Evolutionary conservation across 2,888 invertebrate species (phyloP), one percentile per base, ranked within the genome.

Genomic region (Carcina quercana): DNA sequence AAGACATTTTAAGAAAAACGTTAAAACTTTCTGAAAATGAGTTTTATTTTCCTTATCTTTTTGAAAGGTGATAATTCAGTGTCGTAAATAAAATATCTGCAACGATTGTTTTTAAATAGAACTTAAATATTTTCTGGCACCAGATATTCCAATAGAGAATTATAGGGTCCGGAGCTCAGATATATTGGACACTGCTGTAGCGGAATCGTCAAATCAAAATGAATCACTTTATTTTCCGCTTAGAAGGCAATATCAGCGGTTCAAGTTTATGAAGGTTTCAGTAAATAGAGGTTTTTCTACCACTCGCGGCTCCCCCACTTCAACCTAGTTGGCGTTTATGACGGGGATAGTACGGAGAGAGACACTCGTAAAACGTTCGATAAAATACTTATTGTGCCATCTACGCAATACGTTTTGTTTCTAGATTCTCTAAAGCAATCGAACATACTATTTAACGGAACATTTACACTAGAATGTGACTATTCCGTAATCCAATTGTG

Each of bases 301-400:
- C 64, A 55, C 59, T 55, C 63, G 65, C 66, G 63, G 65, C 59
- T 60, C 59, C n/a, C 57, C 59, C 65, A 63, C 69, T 71, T 64
- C 67, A 66, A 74, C 66, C 67, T 69, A 74, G 72, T 78, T 66
- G 59, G 54, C 70, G 57, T 75, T 78, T 78, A 75, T 70, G 59
- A 69, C 61, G 36, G 53, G 69, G 61, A 73, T 74, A 70, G 72
- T 69, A 63, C 54, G 7, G 60, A 67, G 68, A 66, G n/a, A n/a
- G n/a, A 58, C 60, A 67, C 64, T 63, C 68, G 59, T 79, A 78
- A 79, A 79, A 71, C 62, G 43, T 50, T 49, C 69, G 60, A 78
- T 79, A 75, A 79, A 79, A 68, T 48, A 44, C 53, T 50, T 66
- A 66, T 59, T 69, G 59, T 20, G 58, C 58, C 60, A 54, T 62